A percentile compares a stretch with the other conserved stretches of the same genome.
Evolutionary conservation across 2,113 vertebrate species (phyloP).

Genomic region (Parotia lawesii): DNA sequence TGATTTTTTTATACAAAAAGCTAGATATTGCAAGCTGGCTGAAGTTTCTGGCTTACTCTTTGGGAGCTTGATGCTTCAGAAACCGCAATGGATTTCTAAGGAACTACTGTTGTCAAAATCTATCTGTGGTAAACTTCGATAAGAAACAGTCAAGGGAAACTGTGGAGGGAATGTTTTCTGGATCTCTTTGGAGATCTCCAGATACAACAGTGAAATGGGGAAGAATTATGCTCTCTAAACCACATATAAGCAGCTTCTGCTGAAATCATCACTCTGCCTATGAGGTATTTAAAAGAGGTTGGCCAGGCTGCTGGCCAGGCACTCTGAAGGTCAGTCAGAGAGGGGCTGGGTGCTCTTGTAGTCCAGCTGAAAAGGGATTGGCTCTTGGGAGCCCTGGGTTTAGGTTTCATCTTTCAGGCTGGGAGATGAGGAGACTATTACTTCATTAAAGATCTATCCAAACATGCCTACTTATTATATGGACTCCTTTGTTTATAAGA

Average conservation of each 20-base stretch:
- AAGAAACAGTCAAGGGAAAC: not conserved
- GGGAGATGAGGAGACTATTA: not conserved
- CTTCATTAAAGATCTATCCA: slow-evolving; percentile 25
- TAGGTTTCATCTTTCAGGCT: not conserved
- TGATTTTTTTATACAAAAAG: not conserved
- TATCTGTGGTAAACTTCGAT: not conserved
- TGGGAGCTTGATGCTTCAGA: not conserved
- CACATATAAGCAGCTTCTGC: not conserved
- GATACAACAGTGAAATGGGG: not conserved
- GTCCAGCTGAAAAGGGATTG: not conserved
- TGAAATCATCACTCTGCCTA: not conserved
- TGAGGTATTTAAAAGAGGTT: not conserved
- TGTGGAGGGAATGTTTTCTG: not conserved
- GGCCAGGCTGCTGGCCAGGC: not conserved
- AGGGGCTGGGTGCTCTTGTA: not conserved
- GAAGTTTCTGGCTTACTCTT: not conserved
- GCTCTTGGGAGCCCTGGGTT: not conserved
- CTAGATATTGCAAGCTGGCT: not conserved
- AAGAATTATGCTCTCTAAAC: not conserved
- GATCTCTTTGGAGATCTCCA: not conserved
- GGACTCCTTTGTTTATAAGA: slow-evolving; percentile 14
- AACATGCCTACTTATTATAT: not conserved
- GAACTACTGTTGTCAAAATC: not conserved
- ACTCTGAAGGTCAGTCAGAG: not conserved
- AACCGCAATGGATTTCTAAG: not conserved